Percentiles rank a stretch among this genome's conserved stretches.
These are phyloP conservation scores for Pomacea maculata DNA, from an alignment of 1,140 invertebrate genomes.

Conservation along the genomic window DNA sequence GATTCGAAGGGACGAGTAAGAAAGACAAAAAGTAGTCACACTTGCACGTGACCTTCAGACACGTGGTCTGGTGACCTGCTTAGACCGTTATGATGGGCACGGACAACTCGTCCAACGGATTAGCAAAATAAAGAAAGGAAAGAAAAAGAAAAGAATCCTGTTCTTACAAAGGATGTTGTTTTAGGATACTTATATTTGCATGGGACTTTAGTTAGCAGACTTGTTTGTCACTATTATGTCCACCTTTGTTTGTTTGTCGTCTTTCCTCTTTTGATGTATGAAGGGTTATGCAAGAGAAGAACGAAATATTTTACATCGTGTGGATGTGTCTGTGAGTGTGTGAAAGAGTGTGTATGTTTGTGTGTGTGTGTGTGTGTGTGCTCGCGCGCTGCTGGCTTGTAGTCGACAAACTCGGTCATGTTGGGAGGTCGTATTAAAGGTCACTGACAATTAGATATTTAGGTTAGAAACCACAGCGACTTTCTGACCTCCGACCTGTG, in stretches of 20 bases:
- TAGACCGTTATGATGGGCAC: neutral
- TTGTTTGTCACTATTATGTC: too few species aligned
- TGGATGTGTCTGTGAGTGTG: neutral
- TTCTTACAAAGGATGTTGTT: neutral
- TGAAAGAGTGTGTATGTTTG: neutral
- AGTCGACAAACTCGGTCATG: neutral
- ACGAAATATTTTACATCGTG: neutral
- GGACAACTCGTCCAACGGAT: neutral
- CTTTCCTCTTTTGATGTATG: neutral
- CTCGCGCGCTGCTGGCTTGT: neutral
- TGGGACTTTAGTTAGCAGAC: too few species aligned
- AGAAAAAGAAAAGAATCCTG: neutral
- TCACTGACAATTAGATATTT: too few species aligned
- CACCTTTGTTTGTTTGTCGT: too few species aligned
- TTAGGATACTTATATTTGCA: too few species aligned
- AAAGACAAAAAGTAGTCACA: too few species aligned
- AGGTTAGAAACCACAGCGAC: too few species aligned
- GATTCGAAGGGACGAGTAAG: too few species aligned
- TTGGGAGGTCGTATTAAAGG: neutral
- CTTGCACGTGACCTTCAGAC: too few species aligned
- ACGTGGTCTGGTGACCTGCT: too few species aligned
- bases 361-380: constrained; percentile 1
- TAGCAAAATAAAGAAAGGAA: neutral
- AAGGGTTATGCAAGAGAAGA: too few species aligned
- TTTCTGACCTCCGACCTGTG: too few species aligned